Base-by-base conservation (phyloP, 2,888 invertebrate genomes). In the Cephus pulcher region DNA sequence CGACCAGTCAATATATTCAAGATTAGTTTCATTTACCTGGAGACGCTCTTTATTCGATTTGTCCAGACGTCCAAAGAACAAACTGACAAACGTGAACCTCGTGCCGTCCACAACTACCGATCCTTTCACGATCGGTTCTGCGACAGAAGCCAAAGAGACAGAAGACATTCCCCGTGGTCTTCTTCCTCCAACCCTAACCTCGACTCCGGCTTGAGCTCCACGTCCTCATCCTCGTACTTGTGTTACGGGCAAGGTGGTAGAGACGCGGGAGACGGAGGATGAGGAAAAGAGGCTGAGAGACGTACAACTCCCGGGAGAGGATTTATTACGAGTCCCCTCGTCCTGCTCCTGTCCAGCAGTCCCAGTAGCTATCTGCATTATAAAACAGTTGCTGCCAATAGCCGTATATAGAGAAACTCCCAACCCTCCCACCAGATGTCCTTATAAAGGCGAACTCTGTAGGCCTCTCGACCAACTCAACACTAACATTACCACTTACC, bases 261-360 rank as follows among this genome's bases (percentile, higher is more conserved):
- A 71, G 71, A 34, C 71, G 33, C 71, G 12, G 71, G 71, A 56
- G 56, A 23, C 56, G 56, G 1, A 23, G 56, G 56, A 56, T 9
- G 56, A 81, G 74, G 81, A 80, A 83, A 83, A 86, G 88, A 89
- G 40, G 68, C 71, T 34, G 35, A 73, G 78, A 79, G 89, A 90
- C 88, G 83, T 88, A 89, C 89, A 89, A 86, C 89, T 89, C 86
- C 86, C 83, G 81, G 83, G 80, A 82, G 87, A 90, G 87, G 88
- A 90, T 90, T 90, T 90, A 90, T 90, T 90, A 86, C 89, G 83
- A 86, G 85, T 86, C 86, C 87, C 85, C 83, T 81, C 83, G 86
- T 85, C 85, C 85, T 83, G 81, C 83, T 85, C 80, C 87, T 85
- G 86, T 83, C 85, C 80, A 76, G 33, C 78, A 56, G 75, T 40